Conservation (phyloP, 1,140 invertebrate species). For the Zaprionus lachaisei region DNA sequence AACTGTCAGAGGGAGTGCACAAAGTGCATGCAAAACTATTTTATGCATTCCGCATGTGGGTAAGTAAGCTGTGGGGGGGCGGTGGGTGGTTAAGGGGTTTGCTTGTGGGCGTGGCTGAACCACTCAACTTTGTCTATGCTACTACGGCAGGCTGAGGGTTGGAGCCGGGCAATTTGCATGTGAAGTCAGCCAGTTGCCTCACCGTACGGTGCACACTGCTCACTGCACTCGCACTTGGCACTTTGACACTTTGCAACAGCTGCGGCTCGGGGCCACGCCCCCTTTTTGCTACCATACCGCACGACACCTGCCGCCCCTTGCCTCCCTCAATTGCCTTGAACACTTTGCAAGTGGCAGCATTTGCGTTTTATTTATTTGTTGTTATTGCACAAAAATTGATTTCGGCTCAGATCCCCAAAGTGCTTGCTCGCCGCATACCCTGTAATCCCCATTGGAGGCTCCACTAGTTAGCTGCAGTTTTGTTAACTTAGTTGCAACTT, state of each 20-base stretch:
- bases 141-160: neutral
- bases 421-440: neutral
- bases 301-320: neutral
- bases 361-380: conserved; percentile 10
- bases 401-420: neutral
- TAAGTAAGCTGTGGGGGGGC: neutral
- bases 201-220: neutral
- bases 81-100: no score
- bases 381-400: neutral
- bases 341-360: conserved; percentile 2
- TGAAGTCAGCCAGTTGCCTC: neutral
- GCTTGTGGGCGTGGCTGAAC: neutral
- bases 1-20: neutral
- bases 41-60: conserved; percentile 28
- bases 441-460: neutral
- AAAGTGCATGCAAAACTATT: conserved; percentile 8
- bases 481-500: no score
- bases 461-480: neutral
- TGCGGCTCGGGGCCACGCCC: neutral
- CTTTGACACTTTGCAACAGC: conserved; percentile 8
- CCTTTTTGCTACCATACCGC: neutral
- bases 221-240: neutral
- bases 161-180: conserved; percentile 5
- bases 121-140: conserved; percentile 2
- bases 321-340: neutral